Evolutionary conservation across 2,797 vertebrate genomes (phyloP), one percentile per base, ranked within the genome.

Genomic region (Gallinago solitaria): DNA sequence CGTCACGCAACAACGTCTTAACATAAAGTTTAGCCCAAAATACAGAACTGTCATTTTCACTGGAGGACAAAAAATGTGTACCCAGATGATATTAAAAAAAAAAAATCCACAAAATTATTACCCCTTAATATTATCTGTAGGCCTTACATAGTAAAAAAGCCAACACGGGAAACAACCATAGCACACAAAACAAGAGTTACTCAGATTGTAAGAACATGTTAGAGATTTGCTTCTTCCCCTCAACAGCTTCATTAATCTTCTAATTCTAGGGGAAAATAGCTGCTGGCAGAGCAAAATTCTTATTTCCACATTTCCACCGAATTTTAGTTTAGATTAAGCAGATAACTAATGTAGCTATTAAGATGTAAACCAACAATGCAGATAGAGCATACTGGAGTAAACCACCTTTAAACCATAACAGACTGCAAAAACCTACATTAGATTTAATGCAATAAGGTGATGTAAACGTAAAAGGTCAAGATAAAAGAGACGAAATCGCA

Each of bases 401-500:
- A 78, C 12, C 19, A 64, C 27, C 43, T 79, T 63, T 75, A 80
- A 80, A 68, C 18, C 9, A 35, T 2, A 16, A 68, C 30, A 59
- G 23, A 35, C 37, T 74, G 61, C 45, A 78, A 68, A 76, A 80
- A 37, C 2, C 30, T 60, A 15, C 6, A 19, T 35, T 77, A 84
- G 19, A 45, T 77, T 45, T 80, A 67, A 61, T 21, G 25, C 11
- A 61, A 25, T 33, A 82, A 59, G 6, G 7, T 33, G 25, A 77
- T 57, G 67, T 50, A 90, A 41, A 86, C 6, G 5, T 57, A 48
- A 73, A 82, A 83, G 37, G 14, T 28, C 35, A 80, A 37, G 63
- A 71, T 68, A 50, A 76, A 32, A 53, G 39, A 60, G 16, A 88
- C 5, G 3, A 94, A 91, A 86, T 94, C 81, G 78, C 41, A 93